Percentiles rank a stretch among this genome's conserved stretches.
These are phyloP conservation scores for Labeo rohita DNA, from an alignment of 2,113 vertebrate genomes.

Conservation along the genomic window DNA sequence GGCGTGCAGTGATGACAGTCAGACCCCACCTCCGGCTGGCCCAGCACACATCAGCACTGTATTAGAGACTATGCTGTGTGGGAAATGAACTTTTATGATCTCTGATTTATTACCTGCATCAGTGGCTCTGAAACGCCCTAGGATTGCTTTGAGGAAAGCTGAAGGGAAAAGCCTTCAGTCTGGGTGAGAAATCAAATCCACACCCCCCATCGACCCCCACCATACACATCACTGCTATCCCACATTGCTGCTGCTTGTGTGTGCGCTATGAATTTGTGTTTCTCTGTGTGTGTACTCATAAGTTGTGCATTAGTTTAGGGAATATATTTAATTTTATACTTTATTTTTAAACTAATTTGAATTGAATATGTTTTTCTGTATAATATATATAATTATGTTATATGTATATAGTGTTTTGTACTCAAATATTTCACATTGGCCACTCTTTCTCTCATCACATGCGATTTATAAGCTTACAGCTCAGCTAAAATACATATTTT, in stretches of 20 bases:
- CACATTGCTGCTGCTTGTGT: neutral
- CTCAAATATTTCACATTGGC: neutral
- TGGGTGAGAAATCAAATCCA: slow-evolving; percentile 42
- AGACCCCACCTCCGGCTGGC: slow-evolving; percentile 3
- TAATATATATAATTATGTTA: too few relatives aligned
- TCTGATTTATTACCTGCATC: slow-evolving; percentile 63
- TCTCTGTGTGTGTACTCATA: neutral
- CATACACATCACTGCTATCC: neutral
- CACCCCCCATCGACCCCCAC: neutral
- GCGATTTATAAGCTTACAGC: neutral
- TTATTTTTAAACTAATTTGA: neutral
- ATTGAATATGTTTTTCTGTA: neutral
- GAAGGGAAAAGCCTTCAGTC: slow-evolving; percentile 16
- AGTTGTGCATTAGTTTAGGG: neutral
- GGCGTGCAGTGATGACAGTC: neutral
- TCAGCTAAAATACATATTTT: neutral
- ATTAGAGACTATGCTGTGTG: slow-evolving; percentile 52
- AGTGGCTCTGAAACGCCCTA: slow-evolving; percentile 53
- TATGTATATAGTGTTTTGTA: too few relatives aligned
- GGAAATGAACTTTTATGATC: slow-evolving; percentile 59
- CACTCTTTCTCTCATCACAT: neutral
- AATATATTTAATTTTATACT: neutral
- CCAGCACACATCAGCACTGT: slow-evolving; percentile 51
- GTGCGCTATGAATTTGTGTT: neutral
- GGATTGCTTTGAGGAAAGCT: slow-evolving; percentile 53